Evolutionary conservation across 2,888 invertebrate genomes (phyloP).

Genomic region (Tenthredo distinguenda): DNA sequence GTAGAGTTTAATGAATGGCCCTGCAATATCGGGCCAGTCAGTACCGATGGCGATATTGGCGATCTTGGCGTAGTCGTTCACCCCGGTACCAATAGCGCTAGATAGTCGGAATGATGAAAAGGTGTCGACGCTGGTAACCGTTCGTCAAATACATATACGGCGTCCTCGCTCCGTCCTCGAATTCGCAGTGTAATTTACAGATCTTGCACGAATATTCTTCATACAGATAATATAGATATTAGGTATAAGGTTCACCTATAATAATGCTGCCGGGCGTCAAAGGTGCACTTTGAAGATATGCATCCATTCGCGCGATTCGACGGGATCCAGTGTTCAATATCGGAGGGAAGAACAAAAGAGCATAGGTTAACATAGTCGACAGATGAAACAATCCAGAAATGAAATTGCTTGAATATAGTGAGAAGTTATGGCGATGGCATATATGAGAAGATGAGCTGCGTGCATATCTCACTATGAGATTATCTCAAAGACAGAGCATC

Average conservation of each 20-base stretch:
- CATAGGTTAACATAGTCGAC: neutral
- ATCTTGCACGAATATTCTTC: neutral
- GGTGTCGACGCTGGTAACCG: too few species aligned
- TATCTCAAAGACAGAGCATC: slow-evolving; percentile 23
- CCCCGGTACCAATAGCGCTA: too few species aligned
- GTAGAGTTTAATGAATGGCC: too few species aligned
- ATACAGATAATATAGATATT: neutral
- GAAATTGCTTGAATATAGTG: neutral
- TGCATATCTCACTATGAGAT: neutral
- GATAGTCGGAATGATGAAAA: too few species aligned
- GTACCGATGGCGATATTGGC: too few species aligned
- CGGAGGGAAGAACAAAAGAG: neutral
- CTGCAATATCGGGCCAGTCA: neutral
- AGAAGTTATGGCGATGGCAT: neutral
- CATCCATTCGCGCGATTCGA: neutral
- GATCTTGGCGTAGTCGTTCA: too few species aligned
- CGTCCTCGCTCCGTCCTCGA: neutral
- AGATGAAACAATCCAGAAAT: neutral
- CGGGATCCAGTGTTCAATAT: neutral
- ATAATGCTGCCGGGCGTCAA: neutral
- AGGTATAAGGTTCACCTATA: too few species aligned
- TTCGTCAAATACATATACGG: too few species aligned
- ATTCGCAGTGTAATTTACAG: neutral
- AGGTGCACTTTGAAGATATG: neutral
- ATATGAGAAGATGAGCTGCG: neutral